A percentile compares a stretch with the other conserved stretches of the same genome.
Evolutionary conservation across 2,113 vertebrate species (phyloP).

Genomic region (Neolamprologus fasciatus): DNA sequence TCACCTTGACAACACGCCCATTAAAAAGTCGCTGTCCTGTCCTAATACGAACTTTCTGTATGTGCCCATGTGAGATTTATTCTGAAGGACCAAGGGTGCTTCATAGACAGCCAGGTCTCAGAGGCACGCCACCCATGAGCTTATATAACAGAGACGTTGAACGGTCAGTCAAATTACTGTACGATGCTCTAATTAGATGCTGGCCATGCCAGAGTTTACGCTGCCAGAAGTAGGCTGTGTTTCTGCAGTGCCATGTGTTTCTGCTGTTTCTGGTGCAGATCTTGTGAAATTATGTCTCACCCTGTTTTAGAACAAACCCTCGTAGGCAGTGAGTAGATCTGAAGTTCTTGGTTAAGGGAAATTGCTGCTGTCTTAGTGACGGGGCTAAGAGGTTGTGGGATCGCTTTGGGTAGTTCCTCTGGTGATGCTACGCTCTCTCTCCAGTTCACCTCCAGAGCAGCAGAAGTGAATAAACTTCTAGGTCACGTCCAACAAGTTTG

Average conservation of each 20-base stretch:
- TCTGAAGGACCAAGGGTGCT: background rate
- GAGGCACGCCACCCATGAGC: background rate
- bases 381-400: background rate
- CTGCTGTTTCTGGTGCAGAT: background rate
- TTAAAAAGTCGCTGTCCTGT: background rate
- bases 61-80: background rate
- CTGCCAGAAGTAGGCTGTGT: background rate
- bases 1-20: background rate
- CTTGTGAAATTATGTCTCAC: background rate
- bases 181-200: background rate
- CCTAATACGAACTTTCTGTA: background rate
- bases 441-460: background rate
- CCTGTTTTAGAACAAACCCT: background rate
- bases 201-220: background rate
- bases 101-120: background rate
- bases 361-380: background rate
- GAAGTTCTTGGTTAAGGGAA: background rate
- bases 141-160: background rate
- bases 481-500: constrained; percentile 12
- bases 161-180: background rate
- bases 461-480: constrained; percentile 16
- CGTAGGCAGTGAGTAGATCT: background rate
- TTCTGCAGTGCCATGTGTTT: background rate
- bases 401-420: background rate
- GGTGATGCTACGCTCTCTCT: background rate